Percentiles rank a stretch among this genome's conserved stretches.
These are phyloP conservation scores for Diaphora mendica DNA, from an alignment of 2,888 invertebrate species.

Conservation along the genomic window DNA sequence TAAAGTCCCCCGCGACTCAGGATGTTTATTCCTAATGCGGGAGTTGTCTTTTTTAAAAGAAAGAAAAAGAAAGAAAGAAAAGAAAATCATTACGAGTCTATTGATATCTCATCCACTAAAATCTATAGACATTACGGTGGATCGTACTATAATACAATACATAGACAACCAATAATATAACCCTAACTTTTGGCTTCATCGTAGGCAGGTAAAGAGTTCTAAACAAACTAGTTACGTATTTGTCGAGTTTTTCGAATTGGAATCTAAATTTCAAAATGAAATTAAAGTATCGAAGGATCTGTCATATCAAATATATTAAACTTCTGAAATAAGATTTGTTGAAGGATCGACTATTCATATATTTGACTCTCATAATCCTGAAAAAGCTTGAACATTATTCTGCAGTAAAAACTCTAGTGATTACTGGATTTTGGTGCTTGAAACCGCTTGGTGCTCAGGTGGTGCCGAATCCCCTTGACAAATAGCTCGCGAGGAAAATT, in stretches of 20 bases:
- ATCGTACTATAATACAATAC: too few species aligned
- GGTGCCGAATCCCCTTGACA: constrained; percentile 41
- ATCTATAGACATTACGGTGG: too few species aligned
- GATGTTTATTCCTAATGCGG: too few species aligned
- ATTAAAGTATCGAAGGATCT: neutral
- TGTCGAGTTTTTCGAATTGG: neutral
- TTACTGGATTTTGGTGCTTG: constrained; percentile 38
- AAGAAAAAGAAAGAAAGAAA: too few species aligned
- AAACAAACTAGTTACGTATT: neutral
- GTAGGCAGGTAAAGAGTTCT: neutral
- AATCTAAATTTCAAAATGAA: neutral
- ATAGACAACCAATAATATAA: too few species aligned
- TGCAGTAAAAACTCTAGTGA: constrained; percentile 41
- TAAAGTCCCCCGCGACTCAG: too few species aligned
- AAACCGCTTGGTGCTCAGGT: constrained; percentile 46
- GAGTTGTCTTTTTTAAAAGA: too few species aligned
- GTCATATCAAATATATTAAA: neutral
- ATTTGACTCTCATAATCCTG: neutral
- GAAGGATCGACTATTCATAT: neutral
- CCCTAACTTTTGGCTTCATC: too few species aligned
- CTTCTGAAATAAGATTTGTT: neutral
- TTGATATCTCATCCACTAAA: too few species aligned
- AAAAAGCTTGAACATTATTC: constrained; percentile 21
- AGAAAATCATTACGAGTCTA: too few species aligned
- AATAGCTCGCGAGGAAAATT: constrained; percentile 43